Base-by-base conservation (phyloP, 2,888 invertebrate genomes). In the Altica lythri region DNA sequence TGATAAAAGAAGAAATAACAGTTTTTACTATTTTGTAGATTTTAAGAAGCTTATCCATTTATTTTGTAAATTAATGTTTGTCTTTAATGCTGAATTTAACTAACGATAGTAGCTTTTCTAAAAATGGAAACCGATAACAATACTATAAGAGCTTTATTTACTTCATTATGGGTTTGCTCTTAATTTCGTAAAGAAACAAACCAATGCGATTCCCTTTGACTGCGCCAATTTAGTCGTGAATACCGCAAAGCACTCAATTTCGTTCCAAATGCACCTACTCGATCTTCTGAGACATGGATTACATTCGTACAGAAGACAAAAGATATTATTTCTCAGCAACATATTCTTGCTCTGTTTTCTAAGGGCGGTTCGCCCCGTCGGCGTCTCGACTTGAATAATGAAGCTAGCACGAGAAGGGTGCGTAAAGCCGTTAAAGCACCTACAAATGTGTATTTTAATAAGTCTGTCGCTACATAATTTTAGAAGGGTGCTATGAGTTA, bases 401-500 rank as follows among this genome's bases (percentile, higher is more conserved):
- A 37, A 46, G 34, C 34, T 47, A 46, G 18, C 32, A 22, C 22
- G 12, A 40, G 46, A 34, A 35, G 51, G 55, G 51, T 45, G 51
- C 50, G 51, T 55, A 46, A 50, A 53, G 50, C 46, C 35, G 19
- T 44, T 51, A 55, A 42, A 51, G 46, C 46, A 55, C 55, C 51
- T 51, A 55, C 55, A 51, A 55, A 51, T 51, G 51, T 49, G 55
- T 55, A 51, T 51, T 55, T 55, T 55, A 55, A 55, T 55, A 55
- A 55, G 51, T 55, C 55, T 55, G 55, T 55, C 51, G 46, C 55
- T 55, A 55, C 55, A 55, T 55, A 55, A 55, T 51, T 55, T 55
- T 46, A 30, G 46, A 43, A 55, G 46, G 55, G 45, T 46, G 55
- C 50, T 42, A 35, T 27, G 55, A 50, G 40, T 55, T 55, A 51